These are phyloP conservation scores for Meriones psammophilus DNA, from an alignment of 2,797 vertebrate genomes.

Conservation along the genomic window DNA sequence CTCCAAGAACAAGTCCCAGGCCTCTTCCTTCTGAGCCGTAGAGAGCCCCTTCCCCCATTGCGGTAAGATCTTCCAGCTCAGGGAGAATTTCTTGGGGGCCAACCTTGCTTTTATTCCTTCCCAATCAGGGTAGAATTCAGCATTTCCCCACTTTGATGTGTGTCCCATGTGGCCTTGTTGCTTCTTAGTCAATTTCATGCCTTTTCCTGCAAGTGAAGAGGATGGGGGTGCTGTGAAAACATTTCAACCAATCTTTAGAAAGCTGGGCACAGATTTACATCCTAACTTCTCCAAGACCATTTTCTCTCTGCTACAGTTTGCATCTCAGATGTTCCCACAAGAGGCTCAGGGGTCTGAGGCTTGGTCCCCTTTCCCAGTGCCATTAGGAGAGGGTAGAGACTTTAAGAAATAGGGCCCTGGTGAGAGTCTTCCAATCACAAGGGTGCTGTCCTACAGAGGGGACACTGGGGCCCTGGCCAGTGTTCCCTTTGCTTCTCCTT, in stretches of 20 bases:
- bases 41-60: constrained; percentile 69
- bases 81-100: constrained; percentile 60
- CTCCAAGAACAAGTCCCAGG: constrained; percentile 77
- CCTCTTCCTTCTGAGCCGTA: constrained; percentile 74
- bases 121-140: neutral
- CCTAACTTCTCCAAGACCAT: neutral
- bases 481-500: neutral
- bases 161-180: neutral
- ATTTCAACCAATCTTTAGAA: neutral
- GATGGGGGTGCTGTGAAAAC: neutral
- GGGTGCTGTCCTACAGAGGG: neutral
- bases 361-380: neutral
- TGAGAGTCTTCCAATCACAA: neutral
- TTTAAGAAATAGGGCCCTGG: neutral
- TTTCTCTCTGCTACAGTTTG: neutral
- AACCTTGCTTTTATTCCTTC: neutral
- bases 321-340: neutral
- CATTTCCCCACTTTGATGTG: neutral
- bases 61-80: constrained; percentile 69
- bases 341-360: neutral
- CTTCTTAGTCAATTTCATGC: neutral
- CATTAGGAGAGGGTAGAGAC: neutral
- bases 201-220: constrained; percentile 59
- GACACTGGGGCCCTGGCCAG: neutral
- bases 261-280: neutral